Base-by-base conservation (phyloP, 2,113 vertebrate genomes). In the Carollia perspicillata region DNA sequence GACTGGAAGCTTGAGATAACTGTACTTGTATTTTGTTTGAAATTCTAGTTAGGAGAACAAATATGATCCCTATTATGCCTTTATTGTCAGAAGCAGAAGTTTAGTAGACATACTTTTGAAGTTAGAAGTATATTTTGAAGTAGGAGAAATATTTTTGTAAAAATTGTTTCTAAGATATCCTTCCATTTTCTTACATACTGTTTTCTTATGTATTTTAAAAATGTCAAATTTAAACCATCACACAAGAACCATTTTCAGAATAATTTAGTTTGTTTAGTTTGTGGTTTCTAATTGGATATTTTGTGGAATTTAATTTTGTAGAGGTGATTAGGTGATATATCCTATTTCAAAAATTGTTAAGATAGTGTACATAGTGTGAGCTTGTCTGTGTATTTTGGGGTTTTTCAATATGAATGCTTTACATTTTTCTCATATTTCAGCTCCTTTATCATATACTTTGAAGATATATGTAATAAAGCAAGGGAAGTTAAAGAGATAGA, bases 91-190 rank as follows among this genome's bases (percentile, higher is more conserved):
- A 83, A 83, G 44, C 8, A 65, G 51, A 69, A 79, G 68, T 89
- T 74, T 33, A 83, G 22, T 83, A 74, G 77, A 44, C 22, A 89
- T 8, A 75, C 44, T 53, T 93, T 74, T 94, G 66, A 79, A 72
- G 35, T 53, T 94, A 63, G 16, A 80, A 63, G 51, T 53, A 20
- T 83, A 74, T 81, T 83, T 89, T 74, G 55, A 81, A 89, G 55
- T 88, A 83, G 53, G 53, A 74, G 44, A 89, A 89, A 74, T 65
- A 89, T 66, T 94, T 94, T 66, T 65, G 35, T 65, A 81, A 93
- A 81, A 65, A n/a, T 65, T 81, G 28, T 51, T 84, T 37, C 40
- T 74, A 65, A 60, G 55, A 13, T 84, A 58, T 4, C 10, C 2
- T 75, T 92, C 58, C 40, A 11, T 53, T 65, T 83, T 84, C 18